phyloP scores from a whole-genome alignment of 2,888 invertebrate genomes.

The Epicampocera succincta region DNA sequence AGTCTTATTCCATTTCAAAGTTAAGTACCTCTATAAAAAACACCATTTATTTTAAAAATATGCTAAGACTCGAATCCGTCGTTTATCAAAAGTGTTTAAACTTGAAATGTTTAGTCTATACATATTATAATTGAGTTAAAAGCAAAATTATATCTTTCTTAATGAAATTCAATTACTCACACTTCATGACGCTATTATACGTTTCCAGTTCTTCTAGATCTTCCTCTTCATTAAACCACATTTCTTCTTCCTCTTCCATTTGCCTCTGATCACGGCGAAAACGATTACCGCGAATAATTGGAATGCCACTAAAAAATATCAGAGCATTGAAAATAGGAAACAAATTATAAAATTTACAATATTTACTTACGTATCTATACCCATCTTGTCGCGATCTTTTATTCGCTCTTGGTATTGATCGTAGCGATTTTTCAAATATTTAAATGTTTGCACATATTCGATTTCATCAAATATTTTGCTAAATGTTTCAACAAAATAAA shows the following conservation, averaged over 20 bases:
- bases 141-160: not conserved
- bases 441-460: slow-evolving; percentile 99
- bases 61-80: no score
- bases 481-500: slow-evolving; percentile 97
- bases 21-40: no score
- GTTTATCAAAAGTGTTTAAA: no score
- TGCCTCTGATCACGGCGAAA: slow-evolving; percentile 96
- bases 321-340: slow-evolving; percentile 8
- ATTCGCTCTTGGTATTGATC: slow-evolving; percentile 95
- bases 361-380: slow-evolving; percentile 85
- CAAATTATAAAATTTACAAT: not conserved
- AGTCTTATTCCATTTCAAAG: no score
- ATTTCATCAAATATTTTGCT: slow-evolving; percentile 96
- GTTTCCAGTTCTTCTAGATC: slow-evolving; percentile 88
- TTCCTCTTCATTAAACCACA: slow-evolving; percentile 99
- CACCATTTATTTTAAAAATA: no score
- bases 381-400: slow-evolving; percentile 91
- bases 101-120: no score
- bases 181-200: slow-evolving; percentile 81
- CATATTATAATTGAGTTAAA: not conserved
- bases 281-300: slow-evolving; percentile 89
- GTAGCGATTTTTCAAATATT: slow-evolving; percentile 92
- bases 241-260: slow-evolving; percentile 98
- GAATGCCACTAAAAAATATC: slow-evolving; percentile 75
- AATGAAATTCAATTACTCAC: slow-evolving; percentile 74